Conservation (phyloP, 2,888 invertebrate species). For the Chalcosyrphus nemorum region DNA sequence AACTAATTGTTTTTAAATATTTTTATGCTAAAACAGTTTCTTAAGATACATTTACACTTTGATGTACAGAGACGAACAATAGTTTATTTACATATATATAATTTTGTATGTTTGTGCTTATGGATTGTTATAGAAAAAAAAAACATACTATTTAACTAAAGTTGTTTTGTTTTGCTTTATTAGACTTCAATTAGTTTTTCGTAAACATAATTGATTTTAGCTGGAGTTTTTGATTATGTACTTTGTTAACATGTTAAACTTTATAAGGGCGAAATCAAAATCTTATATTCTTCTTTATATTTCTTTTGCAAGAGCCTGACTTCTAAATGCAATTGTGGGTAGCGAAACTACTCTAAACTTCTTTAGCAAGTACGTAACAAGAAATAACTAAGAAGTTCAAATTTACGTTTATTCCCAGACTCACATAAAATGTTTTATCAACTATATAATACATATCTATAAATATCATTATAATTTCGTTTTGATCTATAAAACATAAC, state of each 20-base stretch:
- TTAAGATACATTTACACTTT: neutral
- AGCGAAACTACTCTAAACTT: too few relatives aligned
- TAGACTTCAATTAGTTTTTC: too few relatives aligned
- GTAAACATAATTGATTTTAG: too few relatives aligned
- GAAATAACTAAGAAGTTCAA: too few relatives aligned
- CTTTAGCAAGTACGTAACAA: too few relatives aligned
- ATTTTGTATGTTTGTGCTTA: neutral
- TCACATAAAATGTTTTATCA: too few relatives aligned
- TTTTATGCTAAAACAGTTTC: conserved; percentile 20
- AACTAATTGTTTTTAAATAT: neutral
- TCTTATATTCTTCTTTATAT: neutral
- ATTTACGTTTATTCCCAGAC: too few relatives aligned
- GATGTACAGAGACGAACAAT: conserved; percentile 35
- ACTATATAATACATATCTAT: too few relatives aligned
- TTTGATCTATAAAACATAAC: too few relatives aligned
- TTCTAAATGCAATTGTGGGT: too few relatives aligned
- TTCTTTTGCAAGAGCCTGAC: too few relatives aligned
- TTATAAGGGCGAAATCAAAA: conserved; percentile 28
- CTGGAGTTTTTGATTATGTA: conserved; percentile 25
- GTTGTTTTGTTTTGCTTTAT: neutral
- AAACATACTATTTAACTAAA: conserved; percentile 16
- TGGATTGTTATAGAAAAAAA: conserved; percentile 4
- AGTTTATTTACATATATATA: conserved; percentile 43
- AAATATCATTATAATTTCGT: too few relatives aligned
- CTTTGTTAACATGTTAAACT: neutral